Conservation (phyloP, 2,888 invertebrate genomes). For the Lycocerus yunnanus region DNA sequence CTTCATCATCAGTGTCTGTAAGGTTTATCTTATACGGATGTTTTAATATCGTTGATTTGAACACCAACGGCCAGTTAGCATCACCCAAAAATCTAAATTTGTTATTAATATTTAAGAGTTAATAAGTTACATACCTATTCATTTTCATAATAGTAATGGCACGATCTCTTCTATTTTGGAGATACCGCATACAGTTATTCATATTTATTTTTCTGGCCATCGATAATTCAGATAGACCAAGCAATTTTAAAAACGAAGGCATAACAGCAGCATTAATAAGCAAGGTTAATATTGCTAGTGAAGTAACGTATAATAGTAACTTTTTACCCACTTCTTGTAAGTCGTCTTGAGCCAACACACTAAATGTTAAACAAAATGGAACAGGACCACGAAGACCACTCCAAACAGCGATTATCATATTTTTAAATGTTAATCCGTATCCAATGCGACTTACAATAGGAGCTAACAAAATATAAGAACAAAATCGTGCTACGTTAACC, state of each 20-base stretch:
- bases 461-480: constrained; percentile 8
- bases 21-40: constrained; percentile 64
- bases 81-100: constrained; percentile 60
- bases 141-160: constrained; percentile 63
- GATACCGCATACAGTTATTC: constrained; percentile 60
- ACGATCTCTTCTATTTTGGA: constrained; percentile 58
- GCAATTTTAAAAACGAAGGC: constrained; percentile 8
- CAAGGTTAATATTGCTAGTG: constrained; percentile 14
- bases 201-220: constrained; percentile 61
- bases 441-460: constrained; percentile 22
- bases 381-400: constrained; percentile 12
- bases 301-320: constrained; percentile 12
- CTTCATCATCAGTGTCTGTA: constrained; percentile 55
- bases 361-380: constrained; percentile 17
- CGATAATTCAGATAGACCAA: constrained; percentile 42
- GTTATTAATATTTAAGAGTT: background rate
- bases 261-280: constrained; percentile 19
- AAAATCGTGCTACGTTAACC: background rate
- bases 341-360: background rate
- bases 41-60: constrained; percentile 60
- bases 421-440: constrained; percentile 17
- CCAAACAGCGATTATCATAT: constrained; percentile 19
- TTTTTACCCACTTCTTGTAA: background rate
- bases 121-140: constrained; percentile 58
- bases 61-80: constrained; percentile 66